Evolutionary conservation across 2,888 invertebrate genomes (phyloP), one percentile per base, ranked within the genome.

Genomic region (Drosophila conformis): DNA sequence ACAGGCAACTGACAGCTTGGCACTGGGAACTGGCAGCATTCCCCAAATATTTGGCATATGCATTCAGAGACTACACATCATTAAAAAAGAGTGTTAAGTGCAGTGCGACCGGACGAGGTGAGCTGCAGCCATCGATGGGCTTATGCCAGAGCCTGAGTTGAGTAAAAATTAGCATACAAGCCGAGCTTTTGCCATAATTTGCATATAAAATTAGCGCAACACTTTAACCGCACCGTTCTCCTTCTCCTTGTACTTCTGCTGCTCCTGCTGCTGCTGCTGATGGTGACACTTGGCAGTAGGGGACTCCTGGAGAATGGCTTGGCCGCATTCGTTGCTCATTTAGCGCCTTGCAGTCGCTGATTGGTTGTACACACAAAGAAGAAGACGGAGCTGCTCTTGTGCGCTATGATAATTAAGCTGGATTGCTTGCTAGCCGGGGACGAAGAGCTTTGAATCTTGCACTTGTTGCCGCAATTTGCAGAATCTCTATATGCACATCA

Each of bases 171-270:
- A 87, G 89, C 87, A 87, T 87, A 88, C 87, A 86, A 86, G 80
- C 81, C 79, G 84, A 74, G 84, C 88, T 88, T 83, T 89, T 82
- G 84, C 82, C 87, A 88, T 87, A 84, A 87, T 87, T 87, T 87
- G 87, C 87, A 87, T 87, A 89, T 88, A 87, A 87, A 87, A 87
- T 87, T 87, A 87, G 87, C 87, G 78, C 84, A 87, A 87, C 87
- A 87, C 81, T 82, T 84, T 78, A 71, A 66, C 62, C 70, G 73
- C 69, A 10, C 31, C 52, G n/a, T 27, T 46, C 25, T 13, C 31
- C 54, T 27, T 31, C 31, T 29, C 38, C 35, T 25, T 13, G 63
- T 11, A 1, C 25, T 21, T 4, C 51, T 59, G 40, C 52, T 11
- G 13, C 65, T 35, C 36, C 52, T 11, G 13, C 65, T 35, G 31